Base-by-base conservation (phyloP, 2,797 vertebrate species). In the Tauraco hartlaubi region DNA sequence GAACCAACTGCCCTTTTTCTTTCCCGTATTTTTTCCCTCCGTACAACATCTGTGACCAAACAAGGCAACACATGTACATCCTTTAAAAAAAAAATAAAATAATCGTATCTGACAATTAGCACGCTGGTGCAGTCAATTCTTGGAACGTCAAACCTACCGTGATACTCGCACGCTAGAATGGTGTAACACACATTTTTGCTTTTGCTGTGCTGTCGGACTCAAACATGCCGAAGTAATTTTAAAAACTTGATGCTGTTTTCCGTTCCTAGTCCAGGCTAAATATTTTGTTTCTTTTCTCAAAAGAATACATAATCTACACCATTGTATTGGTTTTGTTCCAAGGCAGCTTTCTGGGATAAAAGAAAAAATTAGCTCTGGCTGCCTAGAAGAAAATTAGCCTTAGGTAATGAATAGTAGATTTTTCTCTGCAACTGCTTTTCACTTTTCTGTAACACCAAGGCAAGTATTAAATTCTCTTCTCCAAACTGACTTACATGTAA, bases 121-220 rank as follows among this genome's bases (percentile, higher is more conserved):
- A 61, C 29, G 29, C 80, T 81, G 39, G 19, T 82, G 59, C 90
- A 88, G 69, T 71, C 87, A 41, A 21, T 79, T 58, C 80, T 85
- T 68, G 84, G 67, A 86, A 90, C 83, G 61, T 48, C 73, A 87
- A 29, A 90, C 69, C 62, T 49, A 28, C 73, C 39, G 23, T 4
- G 33, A 49, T 66, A 54, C 67, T 71, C 62, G 59, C 92, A 88
- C 90, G 79, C 61, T 28, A 61, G 84, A 91, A 16, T 5, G 19
- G 58, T 85, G 88, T 86, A 91, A 96, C 79, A 92, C 95, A 78
- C 74, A 10, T 69, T 94, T 94, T 90, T 85, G 28, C 74, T 82
- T 91, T 52, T 63, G 68, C 92, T 68, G 25, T 31, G 58, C 76
- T 94, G 73, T 35, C 68, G 39, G 92, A 85, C 69, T 88, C 90